Evolutionary conservation across 2,888 invertebrate species (phyloP).

Genomic region (Nomada flava): DNA sequence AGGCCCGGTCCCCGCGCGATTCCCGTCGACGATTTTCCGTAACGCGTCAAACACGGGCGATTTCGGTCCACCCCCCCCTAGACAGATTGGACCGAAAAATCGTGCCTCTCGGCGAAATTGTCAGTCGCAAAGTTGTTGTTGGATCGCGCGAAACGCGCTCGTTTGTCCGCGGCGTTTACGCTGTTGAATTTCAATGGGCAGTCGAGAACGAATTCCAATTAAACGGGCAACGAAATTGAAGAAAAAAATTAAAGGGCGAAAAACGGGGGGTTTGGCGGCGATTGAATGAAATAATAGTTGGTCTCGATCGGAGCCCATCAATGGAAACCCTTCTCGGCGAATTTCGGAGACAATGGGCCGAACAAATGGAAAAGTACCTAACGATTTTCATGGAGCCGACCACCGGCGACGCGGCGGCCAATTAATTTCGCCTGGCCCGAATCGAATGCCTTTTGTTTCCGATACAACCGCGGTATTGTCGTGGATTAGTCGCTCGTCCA

Average conservation of each 20-base stretch:
- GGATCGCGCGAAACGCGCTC: conserved; percentile 2
- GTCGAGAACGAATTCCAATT: conserved; percentile 32
- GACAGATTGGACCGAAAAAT: background rate
- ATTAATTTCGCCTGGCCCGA: conserved; percentile 41
- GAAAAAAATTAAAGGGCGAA: background rate
- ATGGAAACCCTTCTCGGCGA: conserved; percentile 12
- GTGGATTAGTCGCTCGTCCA: conserved; percentile 21
- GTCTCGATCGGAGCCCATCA: conserved; percentile 27
- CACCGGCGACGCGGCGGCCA: conserved; percentile 7
- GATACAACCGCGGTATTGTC: conserved; percentile 19
- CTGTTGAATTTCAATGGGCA: conserved; percentile 1
- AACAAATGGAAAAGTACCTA: conserved; percentile 33
- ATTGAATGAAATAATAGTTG: conserved; percentile 43
- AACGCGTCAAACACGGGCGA: conserved; percentile 11
- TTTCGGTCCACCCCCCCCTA: background rate
- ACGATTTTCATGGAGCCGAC: conserved; percentile 15
- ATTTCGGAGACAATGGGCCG: conserved; percentile 37
- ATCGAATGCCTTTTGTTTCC: conserved; percentile 39
- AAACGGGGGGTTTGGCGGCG: conserved; percentile 3
- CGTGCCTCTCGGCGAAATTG: background rate
- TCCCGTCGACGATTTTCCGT: background rate
- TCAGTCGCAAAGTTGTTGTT: background rate
- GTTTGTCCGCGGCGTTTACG: conserved; percentile 15
- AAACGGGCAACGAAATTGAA: conserved; percentile 24
- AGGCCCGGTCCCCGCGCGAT: background rate